phyloP scores from a whole-genome alignment of 2,113 vertebrate genomes.

The Tetrao urogallus region DNA sequence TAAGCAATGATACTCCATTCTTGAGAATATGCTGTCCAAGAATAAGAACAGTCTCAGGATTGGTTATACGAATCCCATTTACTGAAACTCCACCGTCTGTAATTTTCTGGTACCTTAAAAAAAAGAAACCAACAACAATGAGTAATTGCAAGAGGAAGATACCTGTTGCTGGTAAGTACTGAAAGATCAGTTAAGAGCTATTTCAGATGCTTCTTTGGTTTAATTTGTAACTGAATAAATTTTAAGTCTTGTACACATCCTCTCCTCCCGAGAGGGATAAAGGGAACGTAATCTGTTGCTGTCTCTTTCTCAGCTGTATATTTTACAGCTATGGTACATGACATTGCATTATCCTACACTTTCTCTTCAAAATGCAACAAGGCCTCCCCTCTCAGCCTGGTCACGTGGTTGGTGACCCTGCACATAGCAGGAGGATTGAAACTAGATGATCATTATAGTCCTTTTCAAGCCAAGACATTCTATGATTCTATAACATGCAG shows the following conservation, averaged over 20 bases:
- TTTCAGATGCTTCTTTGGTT: neutral
- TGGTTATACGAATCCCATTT: conserved; percentile 85
- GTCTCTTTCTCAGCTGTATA: neutral
- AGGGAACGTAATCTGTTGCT: neutral
- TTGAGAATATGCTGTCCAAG: conserved; percentile 90
- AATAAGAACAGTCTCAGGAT: conserved; percentile 89
- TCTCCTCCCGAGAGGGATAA: neutral
- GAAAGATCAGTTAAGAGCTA: neutral
- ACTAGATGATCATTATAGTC: no score
- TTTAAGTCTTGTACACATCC: neutral
- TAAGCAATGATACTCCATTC: conserved; percentile 91
- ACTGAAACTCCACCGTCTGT: conserved; percentile 90
- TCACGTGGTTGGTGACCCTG: no score
- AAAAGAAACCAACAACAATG: neutral
- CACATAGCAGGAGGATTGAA: no score
- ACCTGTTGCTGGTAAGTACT: neutral
- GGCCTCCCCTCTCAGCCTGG: neutral
- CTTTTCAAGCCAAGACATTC: no score
- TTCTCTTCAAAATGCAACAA: neutral
- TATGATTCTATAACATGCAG: neutral
- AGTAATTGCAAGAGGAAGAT: neutral
- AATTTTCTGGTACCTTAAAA: conserved; percentile 89
- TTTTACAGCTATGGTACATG: neutral
- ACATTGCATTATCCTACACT: neutral
- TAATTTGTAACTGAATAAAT: neutral